phyloP scores from a whole-genome alignment of 92 coral and sea anemone genomes.

The Pocillopora grandis region DNA sequence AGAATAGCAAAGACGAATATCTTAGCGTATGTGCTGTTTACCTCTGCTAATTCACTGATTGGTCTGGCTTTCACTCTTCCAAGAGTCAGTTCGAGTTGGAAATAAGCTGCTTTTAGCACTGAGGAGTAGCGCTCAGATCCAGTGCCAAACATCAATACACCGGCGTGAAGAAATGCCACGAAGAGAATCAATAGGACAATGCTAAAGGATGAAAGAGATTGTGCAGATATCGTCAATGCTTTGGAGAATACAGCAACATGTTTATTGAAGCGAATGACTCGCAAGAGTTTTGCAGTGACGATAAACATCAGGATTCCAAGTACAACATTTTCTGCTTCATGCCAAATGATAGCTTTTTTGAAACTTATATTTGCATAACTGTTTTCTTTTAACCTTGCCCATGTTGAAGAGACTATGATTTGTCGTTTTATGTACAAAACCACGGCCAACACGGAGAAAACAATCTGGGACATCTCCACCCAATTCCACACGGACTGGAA shows the following conservation, averaged over 20 bases:
- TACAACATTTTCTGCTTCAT: constrained; percentile 59
- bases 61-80: constrained; percentile 22
- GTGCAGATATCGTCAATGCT: constrained; percentile 38
- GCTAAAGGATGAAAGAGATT: constrained; percentile 42
- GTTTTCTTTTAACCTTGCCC: constrained; percentile 43
- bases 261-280: constrained; percentile 64
- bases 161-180: constrained; percentile 44
- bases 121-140: constrained; percentile 44
- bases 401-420: constrained; percentile 29
- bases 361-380: constrained; percentile 52
- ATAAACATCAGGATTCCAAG: constrained; percentile 53
- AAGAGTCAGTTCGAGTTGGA: constrained; percentile 40
- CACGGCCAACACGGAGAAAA: constrained; percentile 48
- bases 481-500: constrained; percentile 70
- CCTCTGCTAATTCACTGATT: not conserved
- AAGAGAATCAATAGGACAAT: constrained; percentile 40
- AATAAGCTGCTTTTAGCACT: constrained; percentile 22
- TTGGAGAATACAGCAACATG: constrained; percentile 52
- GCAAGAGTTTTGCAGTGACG: constrained; percentile 57
- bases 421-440: constrained; percentile 44
- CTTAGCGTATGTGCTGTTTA: not conserved
- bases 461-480: constrained; percentile 64
- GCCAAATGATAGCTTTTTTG: constrained; percentile 48
- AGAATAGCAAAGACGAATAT: constrained; percentile 10
- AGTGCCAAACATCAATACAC: constrained; percentile 45